These are phyloP conservation scores for Lepisosteus osseus DNA, from an alignment of 2,113 vertebrate species.

Conservation along the genomic window DNA sequence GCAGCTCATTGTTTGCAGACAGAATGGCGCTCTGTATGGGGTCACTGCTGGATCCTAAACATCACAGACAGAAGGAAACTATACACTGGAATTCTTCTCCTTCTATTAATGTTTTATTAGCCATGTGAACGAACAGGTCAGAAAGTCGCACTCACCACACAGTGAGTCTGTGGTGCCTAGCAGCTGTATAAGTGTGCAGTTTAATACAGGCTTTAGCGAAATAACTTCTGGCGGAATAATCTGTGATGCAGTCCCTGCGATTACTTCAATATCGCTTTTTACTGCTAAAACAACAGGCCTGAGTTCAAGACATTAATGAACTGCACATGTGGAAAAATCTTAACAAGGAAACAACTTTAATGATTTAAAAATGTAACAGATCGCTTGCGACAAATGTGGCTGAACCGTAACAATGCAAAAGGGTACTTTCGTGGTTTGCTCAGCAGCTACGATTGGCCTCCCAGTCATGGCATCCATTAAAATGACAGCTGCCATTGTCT, in stretches of 20 bases:
- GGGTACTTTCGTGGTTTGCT: constrained; percentile 9
- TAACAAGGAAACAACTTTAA: constrained; percentile 25
- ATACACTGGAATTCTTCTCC: constrained; percentile 69
- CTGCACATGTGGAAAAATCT: constrained; percentile 24
- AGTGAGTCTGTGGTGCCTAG: constrained; percentile 42
- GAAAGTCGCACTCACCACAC: constrained; percentile 54
- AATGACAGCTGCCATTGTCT: constrained; percentile 5
- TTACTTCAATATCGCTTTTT: constrained; percentile 30
- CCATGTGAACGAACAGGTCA: constrained; percentile 71
- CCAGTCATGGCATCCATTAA: constrained; percentile 30
- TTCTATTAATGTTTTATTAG: constrained; percentile 76
- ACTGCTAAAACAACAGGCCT: constrained; percentile 33
- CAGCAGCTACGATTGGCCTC: constrained; percentile 3
- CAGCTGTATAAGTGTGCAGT: constrained; percentile 42
- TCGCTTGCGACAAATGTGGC: not conserved
- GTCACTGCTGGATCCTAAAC: constrained; percentile 73
- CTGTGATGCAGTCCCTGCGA: constrained; percentile 21
- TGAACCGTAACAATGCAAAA: constrained; percentile 16
- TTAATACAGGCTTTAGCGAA: constrained; percentile 35
- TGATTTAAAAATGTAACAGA: constrained; percentile 22
- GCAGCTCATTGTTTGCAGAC: constrained; percentile 77
- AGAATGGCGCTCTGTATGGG: constrained; percentile 80
- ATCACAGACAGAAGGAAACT: constrained; percentile 67
- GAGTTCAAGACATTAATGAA: constrained; percentile 28
- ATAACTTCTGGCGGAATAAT: constrained; percentile 32